Evolutionary conservation across 2,888 invertebrate species (phyloP), one percentile per base, ranked within the genome.

Genomic region (Nephrotoma guestfalica): DNA sequence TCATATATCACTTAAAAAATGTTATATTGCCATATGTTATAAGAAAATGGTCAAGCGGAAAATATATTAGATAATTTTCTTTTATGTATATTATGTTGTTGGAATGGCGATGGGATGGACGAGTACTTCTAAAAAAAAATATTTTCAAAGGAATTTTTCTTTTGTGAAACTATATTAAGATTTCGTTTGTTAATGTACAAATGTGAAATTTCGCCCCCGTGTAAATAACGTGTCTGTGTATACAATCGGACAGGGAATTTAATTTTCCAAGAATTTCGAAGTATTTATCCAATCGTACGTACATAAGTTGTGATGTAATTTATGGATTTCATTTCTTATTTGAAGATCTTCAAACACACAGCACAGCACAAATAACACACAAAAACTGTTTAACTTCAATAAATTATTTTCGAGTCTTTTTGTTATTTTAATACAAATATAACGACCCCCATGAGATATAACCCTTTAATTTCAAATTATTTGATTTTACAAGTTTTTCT

Each of bases 371-470:
- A 71, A 71, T 7, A 18, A 71, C 11, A 71, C 30, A 71, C 71
- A 71, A 71, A 71, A 71, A 71, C 71, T 71, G 71, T 71, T 71
- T 71, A 71, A 71, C 71, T 71, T 71, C 71, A 30, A 71, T 71
- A 71, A 71, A 71, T 71, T 71, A 71, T 71, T 30, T 71, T 71
- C 71, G 71, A 71, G 30, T 71, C 30, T 71, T 71, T 71, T 15
- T 84, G 41, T 84, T 84, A 84, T 71, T 71, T 71, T 71, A 71
- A 71, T 84, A 84, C 42, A 85, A 43, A 85, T 85, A 18, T 86
- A 86, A 86, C 86, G 86, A 86, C 86, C 57, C 86, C 86, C 86
- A 71, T 30, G 86, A 85, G 86, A 86, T 30, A 15, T 43, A 86
- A 86, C 86, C 86, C 86, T 86, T 86, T 85, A 51, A 41, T 41